phyloP scores from a whole-genome alignment of 92 coral and sea anemone genomes.

The Siderastrea siderea region DNA sequence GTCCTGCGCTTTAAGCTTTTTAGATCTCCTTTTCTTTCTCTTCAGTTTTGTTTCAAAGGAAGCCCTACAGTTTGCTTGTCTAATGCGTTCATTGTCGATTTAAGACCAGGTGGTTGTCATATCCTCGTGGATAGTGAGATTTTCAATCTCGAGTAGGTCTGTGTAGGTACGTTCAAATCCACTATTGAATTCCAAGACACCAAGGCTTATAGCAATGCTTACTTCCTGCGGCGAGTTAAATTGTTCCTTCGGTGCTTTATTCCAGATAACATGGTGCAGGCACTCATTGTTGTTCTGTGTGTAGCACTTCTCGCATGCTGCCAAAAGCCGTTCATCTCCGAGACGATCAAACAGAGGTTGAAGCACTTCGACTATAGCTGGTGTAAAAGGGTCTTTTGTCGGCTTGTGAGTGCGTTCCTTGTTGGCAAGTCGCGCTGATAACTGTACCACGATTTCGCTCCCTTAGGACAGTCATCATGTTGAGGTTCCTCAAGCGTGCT shows the following conservation, averaged over 20 bases:
- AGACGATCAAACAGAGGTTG: slow-evolving; percentile 66
- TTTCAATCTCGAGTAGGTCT: too few species aligned
- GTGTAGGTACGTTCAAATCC: too few species aligned
- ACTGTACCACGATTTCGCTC: slow-evolving; percentile 61
- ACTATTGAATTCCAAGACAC: too few species aligned
- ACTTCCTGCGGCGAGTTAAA: too few species aligned
- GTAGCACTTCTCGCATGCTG: slow-evolving; percentile 59
- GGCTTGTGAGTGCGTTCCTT: slow-evolving; percentile 27
- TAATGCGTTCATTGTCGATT: too few species aligned
- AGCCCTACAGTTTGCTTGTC: too few species aligned
- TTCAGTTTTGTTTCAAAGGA: too few species aligned
- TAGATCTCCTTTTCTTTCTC: too few species aligned
- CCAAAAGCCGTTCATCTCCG: slow-evolving; percentile 55
- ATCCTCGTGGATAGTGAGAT: too few species aligned
- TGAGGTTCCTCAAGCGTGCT: slow-evolving; percentile 51
- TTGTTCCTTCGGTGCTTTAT: slow-evolving; percentile 65
- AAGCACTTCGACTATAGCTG: slow-evolving; percentile 55
- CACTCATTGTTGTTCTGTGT: slow-evolving; percentile 71
- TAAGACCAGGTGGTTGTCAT: too few species aligned
- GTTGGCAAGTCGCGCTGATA: slow-evolving; percentile 61
- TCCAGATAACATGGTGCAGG: slow-evolving; percentile 72
- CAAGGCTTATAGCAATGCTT: too few species aligned
- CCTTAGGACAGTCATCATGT: slow-evolving; percentile 55
- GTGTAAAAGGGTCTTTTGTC: slow-evolving; percentile 40
- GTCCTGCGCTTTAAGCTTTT: too few species aligned